Evolutionary conservation across 2,797 vertebrate species (phyloP).

Genomic region (Enteromius treurensis): DNA sequence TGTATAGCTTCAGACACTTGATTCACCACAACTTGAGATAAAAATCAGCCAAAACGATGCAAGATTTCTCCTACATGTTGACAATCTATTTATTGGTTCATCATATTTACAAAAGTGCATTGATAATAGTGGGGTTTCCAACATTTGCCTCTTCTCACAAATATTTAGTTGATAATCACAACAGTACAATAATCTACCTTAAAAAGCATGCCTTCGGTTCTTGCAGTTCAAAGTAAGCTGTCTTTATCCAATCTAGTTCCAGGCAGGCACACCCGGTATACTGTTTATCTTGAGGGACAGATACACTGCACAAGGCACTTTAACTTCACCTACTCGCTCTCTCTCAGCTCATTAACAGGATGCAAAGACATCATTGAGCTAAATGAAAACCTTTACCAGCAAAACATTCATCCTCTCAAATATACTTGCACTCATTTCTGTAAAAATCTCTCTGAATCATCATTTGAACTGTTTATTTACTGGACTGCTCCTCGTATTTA

Average conservation of each 20-base stretch:
- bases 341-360: constrained; percentile 68
- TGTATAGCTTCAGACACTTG: neutral
- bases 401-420: constrained; percentile 79
- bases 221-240: constrained; percentile 67
- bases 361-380: constrained; percentile 67
- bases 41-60: constrained; percentile 25
- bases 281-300: constrained; percentile 73
- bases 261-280: constrained; percentile 70
- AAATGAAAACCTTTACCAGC: constrained; percentile 67
- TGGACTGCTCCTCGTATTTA: constrained; percentile 62
- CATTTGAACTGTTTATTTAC: constrained; percentile 67
- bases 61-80: constrained; percentile 50
- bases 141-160: constrained; percentile 72
- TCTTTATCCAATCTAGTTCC: constrained; percentile 53
- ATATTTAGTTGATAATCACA: constrained; percentile 57
- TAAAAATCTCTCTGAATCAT: constrained; percentile 75
- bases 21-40: constrained; percentile 54
- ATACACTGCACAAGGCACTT: constrained; percentile 84
- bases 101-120: constrained; percentile 71
- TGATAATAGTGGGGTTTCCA: constrained; percentile 74
- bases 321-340: constrained; percentile 70
- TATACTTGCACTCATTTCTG: constrained; percentile 71
- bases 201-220: constrained; percentile 80
- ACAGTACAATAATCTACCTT: constrained; percentile 70
- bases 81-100: constrained; percentile 64